These are phyloP conservation scores for Aplodontia rufa DNA, from an alignment of 2,113 vertebrate genomes.

Conservation along the genomic window DNA sequence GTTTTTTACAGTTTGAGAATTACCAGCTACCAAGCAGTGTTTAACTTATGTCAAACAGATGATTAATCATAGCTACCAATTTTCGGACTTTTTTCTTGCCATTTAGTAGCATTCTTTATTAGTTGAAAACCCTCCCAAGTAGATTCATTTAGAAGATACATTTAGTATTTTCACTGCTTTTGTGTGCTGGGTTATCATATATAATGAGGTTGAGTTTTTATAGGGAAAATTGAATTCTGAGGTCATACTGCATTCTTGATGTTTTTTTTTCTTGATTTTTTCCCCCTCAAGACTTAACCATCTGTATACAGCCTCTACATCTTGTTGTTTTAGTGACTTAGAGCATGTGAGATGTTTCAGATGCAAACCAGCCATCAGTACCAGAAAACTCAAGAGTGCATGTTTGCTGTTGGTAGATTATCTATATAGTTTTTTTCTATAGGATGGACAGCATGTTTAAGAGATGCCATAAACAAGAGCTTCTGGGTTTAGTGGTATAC, in stretches of 20 bases:
- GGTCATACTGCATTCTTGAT: not conserved
- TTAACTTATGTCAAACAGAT: not conserved
- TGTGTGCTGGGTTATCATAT: not conserved
- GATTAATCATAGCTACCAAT: not conserved
- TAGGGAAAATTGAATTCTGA: constrained; percentile 24
- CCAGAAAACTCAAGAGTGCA: not conserved
- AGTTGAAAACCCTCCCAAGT: not conserved
- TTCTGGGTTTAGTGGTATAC: not conserved
- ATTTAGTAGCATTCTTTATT: not conserved
- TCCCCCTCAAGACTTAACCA: not conserved
- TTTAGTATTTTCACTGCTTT: not conserved
- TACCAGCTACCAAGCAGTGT: not conserved
- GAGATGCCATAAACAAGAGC: not conserved
- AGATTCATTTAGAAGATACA: not conserved
- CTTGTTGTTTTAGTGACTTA: not conserved
- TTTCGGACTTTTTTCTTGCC: not conserved
- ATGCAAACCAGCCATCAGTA: not conserved
- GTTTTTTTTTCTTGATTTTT: not conserved
- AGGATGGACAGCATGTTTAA: not conserved
- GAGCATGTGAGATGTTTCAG: not conserved
- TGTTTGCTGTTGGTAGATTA: not conserved
- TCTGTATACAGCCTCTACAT: not conserved
- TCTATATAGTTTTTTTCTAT: not conserved
- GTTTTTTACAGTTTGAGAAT: not conserved
- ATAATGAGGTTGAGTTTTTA: not conserved